These are phyloP conservation scores for Elgonia sp. DNA, from an alignment of 2,888 invertebrate genomes.

Conservation along the genomic window DNA sequence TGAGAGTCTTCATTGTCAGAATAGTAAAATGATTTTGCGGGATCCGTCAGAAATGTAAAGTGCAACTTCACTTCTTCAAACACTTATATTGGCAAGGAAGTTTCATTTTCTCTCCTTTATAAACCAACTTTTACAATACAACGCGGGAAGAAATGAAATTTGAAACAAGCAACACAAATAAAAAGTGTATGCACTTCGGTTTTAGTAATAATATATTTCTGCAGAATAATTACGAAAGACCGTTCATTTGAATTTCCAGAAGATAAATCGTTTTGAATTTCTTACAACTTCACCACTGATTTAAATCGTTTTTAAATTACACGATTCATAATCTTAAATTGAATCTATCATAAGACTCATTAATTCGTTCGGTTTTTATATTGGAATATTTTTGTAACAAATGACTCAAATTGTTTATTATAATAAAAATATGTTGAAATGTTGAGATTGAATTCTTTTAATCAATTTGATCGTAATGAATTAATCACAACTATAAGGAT, in stretches of 20 bases:
- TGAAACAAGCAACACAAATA: slow-evolving; percentile 38
- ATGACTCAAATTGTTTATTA: neutral
- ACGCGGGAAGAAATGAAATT: slow-evolving; percentile 23
- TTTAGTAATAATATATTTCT: slow-evolving; percentile 20
- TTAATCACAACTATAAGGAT: slow-evolving; percentile 23
- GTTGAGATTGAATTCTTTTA: slow-evolving; percentile 13
- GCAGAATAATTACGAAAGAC: slow-evolving; percentile 1
- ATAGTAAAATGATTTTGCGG: slow-evolving; percentile 73
- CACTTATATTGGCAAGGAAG: slow-evolving; percentile 58
- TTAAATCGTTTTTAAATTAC: slow-evolving; percentile 22
- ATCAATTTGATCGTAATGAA: slow-evolving; percentile 44
- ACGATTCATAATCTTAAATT: slow-evolving; percentile 11
- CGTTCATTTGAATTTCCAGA: slow-evolving; percentile 1
- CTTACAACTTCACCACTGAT: slow-evolving; percentile 3
- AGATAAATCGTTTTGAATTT: slow-evolving; percentile 2
- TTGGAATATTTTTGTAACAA: neutral
- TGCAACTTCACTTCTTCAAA: slow-evolving; percentile 73
- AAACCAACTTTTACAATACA: slow-evolving; percentile 40
- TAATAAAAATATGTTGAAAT: neutral
- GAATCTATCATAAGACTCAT: slow-evolving; percentile 12
- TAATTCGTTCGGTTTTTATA: slow-evolving; percentile 7
- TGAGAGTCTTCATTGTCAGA: slow-evolving; percentile 73
- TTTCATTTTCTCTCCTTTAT: slow-evolving; percentile 55
- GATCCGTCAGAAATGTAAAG: slow-evolving; percentile 69
- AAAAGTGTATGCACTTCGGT: neutral